A percentile compares a stretch with the other conserved stretches of the same genome.
Conservation (phyloP, 2,797 vertebrate species). For the Fringilla coelebs region DNA sequence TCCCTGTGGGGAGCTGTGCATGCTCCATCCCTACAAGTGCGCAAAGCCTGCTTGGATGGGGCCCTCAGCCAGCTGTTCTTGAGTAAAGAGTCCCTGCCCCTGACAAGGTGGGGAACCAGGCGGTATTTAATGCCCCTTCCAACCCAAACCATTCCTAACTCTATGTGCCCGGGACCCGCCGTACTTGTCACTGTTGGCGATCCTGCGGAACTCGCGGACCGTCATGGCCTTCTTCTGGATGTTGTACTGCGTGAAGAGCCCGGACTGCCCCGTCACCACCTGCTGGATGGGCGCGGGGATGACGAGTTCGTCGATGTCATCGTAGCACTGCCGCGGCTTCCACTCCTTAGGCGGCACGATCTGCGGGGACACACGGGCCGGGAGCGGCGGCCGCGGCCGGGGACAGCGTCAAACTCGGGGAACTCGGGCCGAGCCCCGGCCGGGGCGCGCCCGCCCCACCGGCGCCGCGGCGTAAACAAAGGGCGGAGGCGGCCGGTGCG, state of each 20-base stretch:
- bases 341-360: constrained; percentile 94
- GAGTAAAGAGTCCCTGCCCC: neutral
- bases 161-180: neutral
- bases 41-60: neutral
- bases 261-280: constrained; percentile 96
- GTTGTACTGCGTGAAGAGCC: constrained; percentile 98
- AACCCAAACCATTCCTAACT: neutral
- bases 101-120: neutral
- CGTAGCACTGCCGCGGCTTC: constrained; percentile 89
- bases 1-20: neutral
- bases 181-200: constrained; percentile 93
- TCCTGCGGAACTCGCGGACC: constrained; percentile 90
- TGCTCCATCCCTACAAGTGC: neutral
- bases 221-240: constrained; percentile 99
- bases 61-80: neutral
- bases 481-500: neutral
- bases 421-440: neutral
- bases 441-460: neutral
- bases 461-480: neutral
- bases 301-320: constrained; percentile 91
- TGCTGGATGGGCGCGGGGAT: constrained; percentile 97
- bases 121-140: neutral
- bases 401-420: neutral
- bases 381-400: neutral
- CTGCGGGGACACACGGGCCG: constrained; percentile 66